Conservation (phyloP, 2,113 vertebrate species). For the Periophthalmodon schlosseri region DNA sequence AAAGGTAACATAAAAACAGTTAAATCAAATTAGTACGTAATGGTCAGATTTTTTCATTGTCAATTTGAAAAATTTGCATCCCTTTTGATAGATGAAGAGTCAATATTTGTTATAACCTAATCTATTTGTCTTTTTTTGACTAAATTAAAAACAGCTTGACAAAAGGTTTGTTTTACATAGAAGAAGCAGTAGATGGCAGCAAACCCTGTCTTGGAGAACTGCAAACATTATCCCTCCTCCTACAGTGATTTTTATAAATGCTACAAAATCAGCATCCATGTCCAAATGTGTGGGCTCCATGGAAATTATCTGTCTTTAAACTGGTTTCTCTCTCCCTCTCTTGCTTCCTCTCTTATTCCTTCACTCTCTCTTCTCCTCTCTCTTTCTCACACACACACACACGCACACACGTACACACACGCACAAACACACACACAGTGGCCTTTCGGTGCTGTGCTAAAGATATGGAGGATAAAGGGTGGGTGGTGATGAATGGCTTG, state of each 20-base stretch:
- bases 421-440: slow-evolving; percentile 8
- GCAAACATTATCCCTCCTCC: slow-evolving; percentile 1
- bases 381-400: not conserved
- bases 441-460: slow-evolving; percentile 38
- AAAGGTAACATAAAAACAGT: too few relatives aligned
- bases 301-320: slow-evolving; percentile 55
- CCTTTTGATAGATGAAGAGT: too few relatives aligned
- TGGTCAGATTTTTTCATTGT: too few relatives aligned
- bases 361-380: not conserved
- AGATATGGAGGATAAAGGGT: slow-evolving; percentile 50
- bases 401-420: slow-evolving; percentile 9
- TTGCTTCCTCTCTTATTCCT: not conserved
- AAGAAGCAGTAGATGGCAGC: slow-evolving; percentile 72
- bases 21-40: too few relatives aligned
- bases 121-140: too few relatives aligned
- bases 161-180: not conserved
- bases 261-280: slow-evolving; percentile 20
- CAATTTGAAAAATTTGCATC: too few relatives aligned
- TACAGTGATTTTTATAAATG: slow-evolving; percentile 27
- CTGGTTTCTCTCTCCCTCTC: slow-evolving; percentile 20
- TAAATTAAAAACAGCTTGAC: not conserved
- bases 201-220: slow-evolving; percentile 44
- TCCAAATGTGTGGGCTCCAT: slow-evolving; percentile 36
- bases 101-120: too few relatives aligned
- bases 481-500: slow-evolving; percentile 68